Evolutionary conservation across 2,113 vertebrate species (phyloP).

Genomic region (Halcyon malimbica): DNA sequence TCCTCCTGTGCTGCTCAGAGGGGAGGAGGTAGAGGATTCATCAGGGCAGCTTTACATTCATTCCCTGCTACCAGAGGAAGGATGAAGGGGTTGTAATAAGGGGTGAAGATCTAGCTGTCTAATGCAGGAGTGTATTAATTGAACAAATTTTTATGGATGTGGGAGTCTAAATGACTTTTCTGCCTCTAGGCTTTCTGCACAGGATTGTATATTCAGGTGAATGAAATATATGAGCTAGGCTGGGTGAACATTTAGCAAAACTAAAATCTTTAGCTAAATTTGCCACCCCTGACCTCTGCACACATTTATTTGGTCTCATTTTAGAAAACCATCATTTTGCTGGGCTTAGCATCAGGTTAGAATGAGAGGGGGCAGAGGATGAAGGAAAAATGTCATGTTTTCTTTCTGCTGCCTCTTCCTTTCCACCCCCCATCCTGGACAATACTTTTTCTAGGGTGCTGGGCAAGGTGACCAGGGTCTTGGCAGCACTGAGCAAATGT

Average conservation of each 20-base stretch:
- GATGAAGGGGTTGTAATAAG: neutral
- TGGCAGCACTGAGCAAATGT: neutral
- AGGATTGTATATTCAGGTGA: conserved; percentile 39
- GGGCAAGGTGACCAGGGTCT: neutral
- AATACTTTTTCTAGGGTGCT: neutral
- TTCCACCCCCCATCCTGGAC: neutral
- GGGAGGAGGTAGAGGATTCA: neutral
- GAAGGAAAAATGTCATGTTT: neutral
- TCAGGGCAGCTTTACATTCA: neutral
- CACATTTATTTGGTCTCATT: conserved; percentile 25
- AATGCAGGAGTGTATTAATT: conserved; percentile 28
- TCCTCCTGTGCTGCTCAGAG: neutral
- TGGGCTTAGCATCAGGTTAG: neutral
- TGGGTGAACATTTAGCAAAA: conserved; percentile 39
- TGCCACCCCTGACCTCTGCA: conserved; percentile 4
- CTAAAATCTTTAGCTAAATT: conserved; percentile 57
- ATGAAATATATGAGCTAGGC: conserved; percentile 12
- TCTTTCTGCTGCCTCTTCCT: neutral
- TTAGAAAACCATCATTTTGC: neutral
- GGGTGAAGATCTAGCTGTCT: neutral
- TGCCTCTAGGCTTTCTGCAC: conserved; percentile 39
- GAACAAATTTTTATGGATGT: conserved; percentile 55
- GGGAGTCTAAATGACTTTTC: conserved; percentile 51
- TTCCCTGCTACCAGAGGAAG: neutral
- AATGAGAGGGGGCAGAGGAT: neutral